A percentile compares a stretch with the other conserved stretches of the same genome.
phyloP scores from a whole-genome alignment of 37 sponge, comb jelly and placozoan genomes.

The Amphimedon queenslandica region DNA sequence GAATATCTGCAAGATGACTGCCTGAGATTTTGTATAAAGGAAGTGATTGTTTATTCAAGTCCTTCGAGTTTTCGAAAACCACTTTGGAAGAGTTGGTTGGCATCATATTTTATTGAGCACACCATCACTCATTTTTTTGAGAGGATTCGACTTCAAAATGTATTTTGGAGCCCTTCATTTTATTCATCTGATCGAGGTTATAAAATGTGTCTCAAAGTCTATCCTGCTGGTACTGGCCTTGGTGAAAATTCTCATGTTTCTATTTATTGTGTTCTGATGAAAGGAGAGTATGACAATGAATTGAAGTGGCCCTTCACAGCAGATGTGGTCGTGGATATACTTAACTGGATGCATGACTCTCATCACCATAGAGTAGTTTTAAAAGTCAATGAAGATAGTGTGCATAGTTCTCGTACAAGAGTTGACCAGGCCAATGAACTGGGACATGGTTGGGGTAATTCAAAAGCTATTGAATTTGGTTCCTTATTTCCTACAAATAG shows the following conservation, averaged over 20 bases:
- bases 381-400: neutral
- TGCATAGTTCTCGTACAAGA: neutral
- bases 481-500: neutral
- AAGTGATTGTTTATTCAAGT: conserved; percentile 4
- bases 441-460: neutral
- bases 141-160: neutral
- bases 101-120: neutral
- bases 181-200: conserved; percentile 76
- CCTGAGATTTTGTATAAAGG: neutral
- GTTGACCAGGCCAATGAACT: neutral
- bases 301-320: neutral
- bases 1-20: conserved; percentile 11
- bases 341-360: neutral
- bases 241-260: conserved; percentile 66
- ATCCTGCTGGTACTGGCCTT: conserved; percentile 77
- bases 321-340: neutral
- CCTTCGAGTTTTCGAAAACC: neutral
- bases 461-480: neutral
- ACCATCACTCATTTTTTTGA: neutral
- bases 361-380: neutral
- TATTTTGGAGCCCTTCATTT: conserved; percentile 73
- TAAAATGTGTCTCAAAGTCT: conserved; percentile 77
- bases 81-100: neutral
- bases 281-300: conserved; percentile 2
- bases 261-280: conserved; percentile 70